These are phyloP conservation scores for Monomorium pharaonis DNA, from an alignment of 1,140 invertebrate genomes.

Conservation along the genomic window DNA sequence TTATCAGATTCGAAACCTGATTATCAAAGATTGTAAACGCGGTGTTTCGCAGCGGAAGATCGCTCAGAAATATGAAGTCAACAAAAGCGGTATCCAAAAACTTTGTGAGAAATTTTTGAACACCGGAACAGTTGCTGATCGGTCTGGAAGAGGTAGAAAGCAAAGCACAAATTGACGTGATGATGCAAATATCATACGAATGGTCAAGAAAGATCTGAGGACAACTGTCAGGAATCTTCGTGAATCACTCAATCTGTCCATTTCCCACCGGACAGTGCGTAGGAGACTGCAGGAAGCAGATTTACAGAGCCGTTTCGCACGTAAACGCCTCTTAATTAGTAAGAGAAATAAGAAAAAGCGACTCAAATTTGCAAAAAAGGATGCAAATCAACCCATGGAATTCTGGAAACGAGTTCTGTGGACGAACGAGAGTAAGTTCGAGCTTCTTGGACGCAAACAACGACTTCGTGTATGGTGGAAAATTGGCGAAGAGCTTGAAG, in stretches of 20 bases:
- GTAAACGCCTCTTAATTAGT: background rate
- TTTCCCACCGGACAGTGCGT: background rate
- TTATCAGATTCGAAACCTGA: slow-evolving; percentile 15
- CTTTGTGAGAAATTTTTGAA: slow-evolving; percentile 28
- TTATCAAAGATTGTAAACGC: slow-evolving; percentile 40
- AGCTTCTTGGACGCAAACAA: background rate
- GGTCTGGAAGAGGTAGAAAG: slow-evolving; percentile 29
- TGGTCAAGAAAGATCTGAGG: slow-evolving; percentile 2
- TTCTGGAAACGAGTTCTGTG: background rate
- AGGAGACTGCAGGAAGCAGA: background rate
- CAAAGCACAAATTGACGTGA: slow-evolving; percentile 38
- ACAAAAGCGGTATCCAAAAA: slow-evolving; percentile 28
- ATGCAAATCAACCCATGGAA: background rate
- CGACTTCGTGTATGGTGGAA: background rate
- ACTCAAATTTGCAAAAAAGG: background rate
- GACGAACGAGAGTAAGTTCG: background rate
- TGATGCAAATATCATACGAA: background rate
- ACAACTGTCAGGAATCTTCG: slow-evolving; percentile 20
- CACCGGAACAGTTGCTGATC: slow-evolving; percentile 11
- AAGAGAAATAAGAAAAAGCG: background rate
- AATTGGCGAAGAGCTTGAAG: background rate
- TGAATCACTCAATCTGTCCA: background rate
- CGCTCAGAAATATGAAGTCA: slow-evolving; percentile 26
- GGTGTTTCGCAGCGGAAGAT: slow-evolving; percentile 20
- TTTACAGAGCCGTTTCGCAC: background rate